Conservation (phyloP, 2,888 invertebrate species). For the Leptogaster cylindrica region DNA sequence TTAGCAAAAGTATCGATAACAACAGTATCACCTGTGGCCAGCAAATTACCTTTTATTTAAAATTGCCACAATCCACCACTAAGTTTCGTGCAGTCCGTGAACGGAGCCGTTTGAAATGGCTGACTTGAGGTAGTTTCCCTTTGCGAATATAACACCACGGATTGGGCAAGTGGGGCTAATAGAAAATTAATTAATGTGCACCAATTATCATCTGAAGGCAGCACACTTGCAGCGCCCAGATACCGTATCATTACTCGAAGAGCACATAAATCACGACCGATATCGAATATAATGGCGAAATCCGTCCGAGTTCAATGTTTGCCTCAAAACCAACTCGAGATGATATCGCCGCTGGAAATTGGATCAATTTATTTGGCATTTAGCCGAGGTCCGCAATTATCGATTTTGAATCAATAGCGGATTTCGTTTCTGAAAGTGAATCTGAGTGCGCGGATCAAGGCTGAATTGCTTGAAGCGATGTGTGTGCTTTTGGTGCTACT, state of each 20-base stretch:
- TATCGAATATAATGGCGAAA: slow-evolving; percentile 18
- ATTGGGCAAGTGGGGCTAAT: slow-evolving; percentile 37
- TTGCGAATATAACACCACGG: slow-evolving; percentile 21
- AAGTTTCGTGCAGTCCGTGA: not conserved
- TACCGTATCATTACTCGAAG: slow-evolving; percentile 1
- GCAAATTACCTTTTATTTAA: slow-evolving; percentile 21
- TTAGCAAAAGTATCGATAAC: not conserved
- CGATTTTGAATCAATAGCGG: not conserved
- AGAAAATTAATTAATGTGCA: slow-evolving; percentile 40
- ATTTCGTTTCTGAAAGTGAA: slow-evolving; percentile 2
- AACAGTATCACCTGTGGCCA: slow-evolving; percentile 29
- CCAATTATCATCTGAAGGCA: slow-evolving; percentile 35
- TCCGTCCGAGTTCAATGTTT: slow-evolving; percentile 3
- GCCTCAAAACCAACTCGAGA: not conserved
- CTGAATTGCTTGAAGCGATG: not conserved
- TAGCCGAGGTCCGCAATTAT: slow-evolving; percentile 20
- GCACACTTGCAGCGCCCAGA: slow-evolving; percentile 16
- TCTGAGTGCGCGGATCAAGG: slow-evolving; percentile 7
- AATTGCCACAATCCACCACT: slow-evolving; percentile 21
- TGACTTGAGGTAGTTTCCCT: not conserved
- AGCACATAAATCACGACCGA: slow-evolving; percentile 15
- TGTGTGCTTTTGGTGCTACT: not conserved
- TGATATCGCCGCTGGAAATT: slow-evolving; percentile 31
- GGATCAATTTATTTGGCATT: slow-evolving; percentile 23
- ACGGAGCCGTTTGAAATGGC: slow-evolving; percentile 19